Evolutionary conservation across 2,888 invertebrate genomes (phyloP), one percentile per base, ranked within the genome.

Genomic region (Athetis lepigone): DNA sequence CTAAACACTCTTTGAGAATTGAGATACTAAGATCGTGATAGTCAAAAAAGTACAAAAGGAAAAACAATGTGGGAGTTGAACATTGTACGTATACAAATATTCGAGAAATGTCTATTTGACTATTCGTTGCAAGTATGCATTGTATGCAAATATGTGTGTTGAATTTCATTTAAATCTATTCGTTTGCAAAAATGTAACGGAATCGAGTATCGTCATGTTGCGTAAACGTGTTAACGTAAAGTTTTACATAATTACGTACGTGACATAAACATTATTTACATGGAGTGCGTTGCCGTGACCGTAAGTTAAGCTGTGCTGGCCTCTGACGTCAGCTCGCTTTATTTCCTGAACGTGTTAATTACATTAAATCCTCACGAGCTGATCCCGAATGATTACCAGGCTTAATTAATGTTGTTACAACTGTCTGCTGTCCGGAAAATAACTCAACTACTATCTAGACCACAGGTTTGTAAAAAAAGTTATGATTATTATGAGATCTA

Each of bases 241-340:
- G 73, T 80, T 82, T 76, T 80, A 77, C 80, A 76, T 79, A 81
- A 86, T 80, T 73, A 66, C 66, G 70, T 75, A 84, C 82, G 83
- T 85, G 86, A 81, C 69, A 82, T 74, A 70, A 81, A 82, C 71
- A 81, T 76, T 74, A 82, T 84, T 84, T 79, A 77, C 73, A 80
- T 77, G 60, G 51, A 57, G 62, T 70, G 45, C 55, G 66, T 66
- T 61, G 66, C 58, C 69, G 78, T 73, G 81, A 60, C 74, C 75
- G 69, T 66, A 61, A 64, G 65, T 60, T 79, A 78, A 80, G 70
- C 75, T 50, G 65, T 47, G 70, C 61, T 66, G 69, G 71, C 66
- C 55, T 58, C 56, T 72, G 72, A 66, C 66, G 66, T 79, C 70
- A 80, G 46, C 50, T 42, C 52, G 69, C 75, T 77, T 79, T 76